These are phyloP conservation scores for Dicrostonyx torquatus DNA, from an alignment of 2,797 vertebrate species.

Conservation along the genomic window DNA sequence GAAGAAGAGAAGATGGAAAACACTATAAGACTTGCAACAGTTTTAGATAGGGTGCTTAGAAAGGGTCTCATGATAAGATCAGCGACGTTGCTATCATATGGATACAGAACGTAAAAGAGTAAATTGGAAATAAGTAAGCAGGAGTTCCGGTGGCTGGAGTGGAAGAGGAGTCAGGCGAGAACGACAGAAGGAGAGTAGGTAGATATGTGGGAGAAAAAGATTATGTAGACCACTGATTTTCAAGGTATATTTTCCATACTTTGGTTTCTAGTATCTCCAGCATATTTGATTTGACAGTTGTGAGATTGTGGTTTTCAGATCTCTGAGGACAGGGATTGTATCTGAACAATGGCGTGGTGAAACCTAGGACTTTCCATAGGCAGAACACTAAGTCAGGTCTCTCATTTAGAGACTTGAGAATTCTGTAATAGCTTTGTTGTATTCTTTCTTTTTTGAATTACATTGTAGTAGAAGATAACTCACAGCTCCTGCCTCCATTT, in stretches of 20 bases:
- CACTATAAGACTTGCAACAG: neutral
- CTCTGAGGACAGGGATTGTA: neutral
- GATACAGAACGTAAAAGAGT: neutral
- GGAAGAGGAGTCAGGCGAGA: neutral
- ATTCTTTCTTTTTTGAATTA: conserved; percentile 1
- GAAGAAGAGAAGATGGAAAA: neutral
- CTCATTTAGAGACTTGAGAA: neutral
- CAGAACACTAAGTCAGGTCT: neutral
- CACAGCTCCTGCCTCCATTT: neutral
- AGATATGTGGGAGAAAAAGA: neutral
- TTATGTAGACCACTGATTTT: neutral
- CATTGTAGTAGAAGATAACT: neutral
- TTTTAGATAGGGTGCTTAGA: neutral
- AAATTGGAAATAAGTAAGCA: neutral
- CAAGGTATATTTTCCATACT: neutral
- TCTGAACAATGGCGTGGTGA: neutral
- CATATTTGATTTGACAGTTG: neutral
- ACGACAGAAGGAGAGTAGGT: neutral
- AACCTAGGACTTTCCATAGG: neutral
- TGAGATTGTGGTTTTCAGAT: conserved; percentile 5
- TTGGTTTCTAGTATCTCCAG: conserved; percentile 16
- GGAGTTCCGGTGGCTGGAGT: neutral
- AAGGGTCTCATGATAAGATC: neutral
- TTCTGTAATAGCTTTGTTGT: neutral
- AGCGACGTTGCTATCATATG: neutral